phyloP scores from a whole-genome alignment of 2,888 invertebrate genomes.

The Phorcus lineatus region DNA sequence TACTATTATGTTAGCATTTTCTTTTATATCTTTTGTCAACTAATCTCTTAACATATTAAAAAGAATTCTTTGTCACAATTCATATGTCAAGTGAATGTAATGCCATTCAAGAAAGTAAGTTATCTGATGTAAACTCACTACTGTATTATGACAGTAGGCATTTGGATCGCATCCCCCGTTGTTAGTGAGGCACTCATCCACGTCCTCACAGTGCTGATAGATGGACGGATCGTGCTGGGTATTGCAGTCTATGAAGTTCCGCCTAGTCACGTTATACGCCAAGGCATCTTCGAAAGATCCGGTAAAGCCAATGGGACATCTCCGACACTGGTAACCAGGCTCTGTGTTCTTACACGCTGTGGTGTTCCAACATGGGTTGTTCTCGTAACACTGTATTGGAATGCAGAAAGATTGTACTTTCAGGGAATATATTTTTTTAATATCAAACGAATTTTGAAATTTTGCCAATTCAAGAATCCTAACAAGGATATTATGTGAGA shows the following conservation, averaged over 20 bases:
- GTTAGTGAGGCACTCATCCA: slow-evolving; percentile 57
- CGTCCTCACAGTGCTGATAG: slow-evolving; percentile 55
- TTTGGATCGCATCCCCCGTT: slow-evolving; percentile 65
- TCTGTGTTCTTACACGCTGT: slow-evolving; percentile 57
- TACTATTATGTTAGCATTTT: too few relatives aligned
- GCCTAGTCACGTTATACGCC: slow-evolving; percentile 45
- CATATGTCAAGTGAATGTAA: too few relatives aligned
- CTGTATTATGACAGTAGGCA: slow-evolving; percentile 62
- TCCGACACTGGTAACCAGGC: slow-evolving; percentile 62
- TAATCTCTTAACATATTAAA: too few relatives aligned
- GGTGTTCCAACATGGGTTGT: slow-evolving; percentile 45
- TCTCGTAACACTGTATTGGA: slow-evolving; percentile 44
- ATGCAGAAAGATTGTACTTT: not conserved
- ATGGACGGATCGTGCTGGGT: slow-evolving; percentile 37
- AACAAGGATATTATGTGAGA: too few relatives aligned
- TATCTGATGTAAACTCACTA: slow-evolving; percentile 44
- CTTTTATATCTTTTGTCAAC: too few relatives aligned
- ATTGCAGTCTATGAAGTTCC: slow-evolving; percentile 52
- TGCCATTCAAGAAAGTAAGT: too few relatives aligned
- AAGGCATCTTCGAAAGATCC: slow-evolving; percentile 62
- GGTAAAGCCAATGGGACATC: slow-evolving; percentile 55
- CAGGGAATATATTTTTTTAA: too few relatives aligned
- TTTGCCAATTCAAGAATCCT: too few relatives aligned
- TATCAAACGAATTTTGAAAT: too few relatives aligned
- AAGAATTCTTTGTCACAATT: too few relatives aligned